These are phyloP conservation scores for Drosophila borborema DNA, from an alignment of 2,888 invertebrate genomes.

Conservation along the genomic window DNA sequence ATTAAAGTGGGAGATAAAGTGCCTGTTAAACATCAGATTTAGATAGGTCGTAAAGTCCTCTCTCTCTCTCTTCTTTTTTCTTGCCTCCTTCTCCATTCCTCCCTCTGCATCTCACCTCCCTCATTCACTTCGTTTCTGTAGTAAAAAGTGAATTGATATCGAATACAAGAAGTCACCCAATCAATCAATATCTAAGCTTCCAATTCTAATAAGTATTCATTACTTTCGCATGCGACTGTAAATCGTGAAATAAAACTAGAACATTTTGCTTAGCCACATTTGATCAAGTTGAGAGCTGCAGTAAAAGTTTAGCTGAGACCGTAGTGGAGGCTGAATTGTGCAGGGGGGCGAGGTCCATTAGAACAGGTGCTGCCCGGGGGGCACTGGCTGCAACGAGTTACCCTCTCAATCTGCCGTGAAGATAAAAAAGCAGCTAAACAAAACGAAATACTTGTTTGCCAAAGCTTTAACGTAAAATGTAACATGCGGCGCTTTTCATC, in stretches of 20 bases:
- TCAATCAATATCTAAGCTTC: constrained; percentile 4
- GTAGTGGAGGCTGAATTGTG: too few relatives aligned
- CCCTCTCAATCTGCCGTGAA: constrained; percentile 56
- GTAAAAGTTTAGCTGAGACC: neutral
- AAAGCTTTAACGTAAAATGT: constrained; percentile 68
- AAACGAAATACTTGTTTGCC: constrained; percentile 52
- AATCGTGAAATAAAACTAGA: constrained; percentile 4
- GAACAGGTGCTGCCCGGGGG: constrained; percentile 55
- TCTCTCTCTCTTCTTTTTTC: too few relatives aligned
- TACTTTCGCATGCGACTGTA: constrained; percentile 3
- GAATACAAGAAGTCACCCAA: neutral
- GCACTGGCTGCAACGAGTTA: constrained; percentile 23
- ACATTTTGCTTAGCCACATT: constrained; percentile 19
- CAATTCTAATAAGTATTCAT: constrained; percentile 11
- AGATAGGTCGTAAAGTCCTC: neutral
- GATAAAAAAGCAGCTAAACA: constrained; percentile 36
- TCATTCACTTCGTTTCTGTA: neutral
- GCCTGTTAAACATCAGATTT: neutral
- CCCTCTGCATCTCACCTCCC: too few relatives aligned
- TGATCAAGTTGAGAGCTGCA: constrained; percentile 17
- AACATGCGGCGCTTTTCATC: constrained; percentile 70
- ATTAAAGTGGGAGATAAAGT: neutral
- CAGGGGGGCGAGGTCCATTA: constrained; percentile 9
- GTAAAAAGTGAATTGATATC: neutral
- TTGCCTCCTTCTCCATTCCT: too few relatives aligned